Percentiles rank a stretch among this genome's conserved stretches.
These are phyloP conservation scores for Babyrousa celebensis DNA, from an alignment of 2,797 vertebrate genomes.

Conservation along the genomic window DNA sequence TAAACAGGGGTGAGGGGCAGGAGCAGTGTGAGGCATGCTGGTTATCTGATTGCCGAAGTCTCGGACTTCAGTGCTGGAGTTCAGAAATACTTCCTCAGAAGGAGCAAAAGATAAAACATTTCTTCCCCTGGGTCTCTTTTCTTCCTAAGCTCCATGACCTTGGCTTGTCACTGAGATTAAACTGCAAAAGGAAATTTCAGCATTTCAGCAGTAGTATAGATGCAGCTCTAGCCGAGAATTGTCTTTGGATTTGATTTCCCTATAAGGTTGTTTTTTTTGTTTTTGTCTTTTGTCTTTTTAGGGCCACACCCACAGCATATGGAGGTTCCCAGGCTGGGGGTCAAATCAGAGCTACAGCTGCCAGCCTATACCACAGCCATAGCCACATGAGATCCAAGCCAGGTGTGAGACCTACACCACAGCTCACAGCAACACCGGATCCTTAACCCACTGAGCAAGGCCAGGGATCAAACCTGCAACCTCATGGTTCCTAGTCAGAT, in stretches of 20 bases:
- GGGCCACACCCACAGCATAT: too few species aligned
- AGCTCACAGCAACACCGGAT: too few species aligned
- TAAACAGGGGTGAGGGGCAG: rapidly evolving
- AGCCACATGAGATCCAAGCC: too few species aligned
- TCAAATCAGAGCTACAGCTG: too few species aligned
- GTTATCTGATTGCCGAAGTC: neutral
- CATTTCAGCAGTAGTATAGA: neutral
- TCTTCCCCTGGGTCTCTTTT: neutral
- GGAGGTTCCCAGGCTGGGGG: too few species aligned
- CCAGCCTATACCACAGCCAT: too few species aligned
- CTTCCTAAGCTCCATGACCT: neutral
- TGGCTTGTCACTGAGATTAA: neutral
- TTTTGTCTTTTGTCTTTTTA: too few species aligned
- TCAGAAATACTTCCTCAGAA: neutral
- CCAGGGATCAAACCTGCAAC: too few species aligned
- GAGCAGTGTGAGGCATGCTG: neutral
- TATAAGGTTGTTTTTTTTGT: too few species aligned
- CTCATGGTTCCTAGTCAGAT: too few species aligned
- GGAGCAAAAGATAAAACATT: neutral
- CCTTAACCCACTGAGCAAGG: too few species aligned
- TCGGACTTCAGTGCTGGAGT: neutral
- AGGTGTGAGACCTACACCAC: too few species aligned
- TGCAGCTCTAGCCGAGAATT: neutral
- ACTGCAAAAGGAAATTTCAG: neutral
- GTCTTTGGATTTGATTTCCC: neutral